Conservation (phyloP, 1,140 invertebrate species). For the Ptiloglossa arizonensis region DNA sequence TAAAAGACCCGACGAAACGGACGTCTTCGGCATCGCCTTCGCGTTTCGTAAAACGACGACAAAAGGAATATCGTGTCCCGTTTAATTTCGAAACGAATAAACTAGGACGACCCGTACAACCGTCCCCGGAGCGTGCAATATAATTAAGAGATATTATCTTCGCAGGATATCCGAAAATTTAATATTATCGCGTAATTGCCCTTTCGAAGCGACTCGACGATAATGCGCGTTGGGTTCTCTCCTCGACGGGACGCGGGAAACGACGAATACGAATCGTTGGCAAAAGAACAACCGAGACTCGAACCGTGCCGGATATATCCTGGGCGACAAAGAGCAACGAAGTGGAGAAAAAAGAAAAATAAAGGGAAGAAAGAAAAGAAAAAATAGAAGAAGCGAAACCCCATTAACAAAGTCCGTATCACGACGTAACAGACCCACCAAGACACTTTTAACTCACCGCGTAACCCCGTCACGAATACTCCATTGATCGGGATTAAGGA, state of each 20-base stretch:
- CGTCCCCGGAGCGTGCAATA: not conserved
- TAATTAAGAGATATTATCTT: conserved; percentile 6
- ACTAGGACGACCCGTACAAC: not conserved
- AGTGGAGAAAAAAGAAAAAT: not conserved
- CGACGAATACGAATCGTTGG: too few species aligned
- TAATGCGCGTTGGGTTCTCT: not conserved
- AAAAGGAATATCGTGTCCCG: not conserved
- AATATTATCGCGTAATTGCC: conserved; percentile 2
- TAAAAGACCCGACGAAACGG: not conserved
- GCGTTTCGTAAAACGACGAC: not conserved
- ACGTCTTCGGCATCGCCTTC: too few species aligned
- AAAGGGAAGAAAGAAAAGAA: not conserved
- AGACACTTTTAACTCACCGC: conserved; percentile 47
- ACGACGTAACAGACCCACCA: conserved; percentile 46
- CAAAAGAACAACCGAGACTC: not conserved
- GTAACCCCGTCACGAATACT: conserved; percentile 44
- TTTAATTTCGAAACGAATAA: conserved; percentile 4
- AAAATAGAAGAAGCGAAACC: conserved; percentile 4
- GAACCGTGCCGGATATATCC: not conserved
- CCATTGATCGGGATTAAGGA: conserved; percentile 55
- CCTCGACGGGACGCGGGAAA: not conserved
- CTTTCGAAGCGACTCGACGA: not conserved
- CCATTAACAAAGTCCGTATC: conserved; percentile 47
- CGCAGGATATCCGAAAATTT: conserved; percentile 11
- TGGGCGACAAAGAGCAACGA: too few species aligned